These are phyloP conservation scores for Ceriagrion tenellum DNA, from an alignment of 2,888 invertebrate genomes.

Conservation along the genomic window DNA sequence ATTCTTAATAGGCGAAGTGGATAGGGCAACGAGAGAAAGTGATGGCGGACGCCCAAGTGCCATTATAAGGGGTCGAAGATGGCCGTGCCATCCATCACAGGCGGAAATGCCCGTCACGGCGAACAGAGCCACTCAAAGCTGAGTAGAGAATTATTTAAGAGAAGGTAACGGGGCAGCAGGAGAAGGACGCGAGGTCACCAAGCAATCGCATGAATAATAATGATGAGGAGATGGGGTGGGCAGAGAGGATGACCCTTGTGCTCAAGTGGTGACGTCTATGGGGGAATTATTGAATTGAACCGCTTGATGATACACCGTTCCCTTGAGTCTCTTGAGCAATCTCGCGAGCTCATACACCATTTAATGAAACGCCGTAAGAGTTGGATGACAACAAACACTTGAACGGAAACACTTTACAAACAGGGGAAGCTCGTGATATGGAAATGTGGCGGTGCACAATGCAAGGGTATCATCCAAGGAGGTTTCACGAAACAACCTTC, in stretches of 20 bases:
- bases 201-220: background rate
- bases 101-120: background rate
- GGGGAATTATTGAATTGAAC: background rate
- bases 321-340: background rate
- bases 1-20: background rate
- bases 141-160: no score
- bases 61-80: background rate
- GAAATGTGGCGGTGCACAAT: no score
- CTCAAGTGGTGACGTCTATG: background rate
- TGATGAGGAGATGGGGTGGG: background rate
- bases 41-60: background rate
- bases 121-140: background rate
- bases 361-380: no score
- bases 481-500: no score
- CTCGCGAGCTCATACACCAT: background rate
- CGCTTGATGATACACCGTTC: background rate
- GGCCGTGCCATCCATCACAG: slow-evolving; percentile 8
- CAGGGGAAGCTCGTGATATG: no score
- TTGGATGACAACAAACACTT: no score
- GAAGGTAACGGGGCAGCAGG: background rate
- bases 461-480: no score
- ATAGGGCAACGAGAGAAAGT: background rate
- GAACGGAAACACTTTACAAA: no score
- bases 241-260: background rate
- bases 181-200: background rate